These are phyloP conservation scores for Bruchidius siliquastri DNA, from an alignment of 2,888 invertebrate species.

Conservation along the genomic window DNA sequence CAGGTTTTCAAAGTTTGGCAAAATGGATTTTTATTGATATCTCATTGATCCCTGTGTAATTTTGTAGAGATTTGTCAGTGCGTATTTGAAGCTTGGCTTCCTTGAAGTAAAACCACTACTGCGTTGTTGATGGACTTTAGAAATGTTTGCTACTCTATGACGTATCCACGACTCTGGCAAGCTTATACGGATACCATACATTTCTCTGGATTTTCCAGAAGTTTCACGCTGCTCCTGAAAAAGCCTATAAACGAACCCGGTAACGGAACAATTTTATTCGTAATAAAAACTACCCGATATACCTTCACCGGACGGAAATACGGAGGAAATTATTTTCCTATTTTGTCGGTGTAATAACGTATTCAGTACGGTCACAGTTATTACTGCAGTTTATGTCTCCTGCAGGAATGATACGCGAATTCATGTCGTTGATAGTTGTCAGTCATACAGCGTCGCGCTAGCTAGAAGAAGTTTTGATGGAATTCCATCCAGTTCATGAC, in stretches of 20 bases:
- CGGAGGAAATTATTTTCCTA: constrained; percentile 22
- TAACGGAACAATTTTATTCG: background rate
- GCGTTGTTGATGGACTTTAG: too few species aligned
- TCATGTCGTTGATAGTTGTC: background rate
- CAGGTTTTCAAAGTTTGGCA: too few species aligned
- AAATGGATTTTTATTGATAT: too few species aligned
- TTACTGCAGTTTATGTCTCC: background rate
- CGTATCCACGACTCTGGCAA: too few species aligned
- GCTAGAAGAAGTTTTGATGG: background rate
- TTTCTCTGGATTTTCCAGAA: too few species aligned
- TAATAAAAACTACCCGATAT: background rate
- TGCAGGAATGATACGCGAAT: background rate
- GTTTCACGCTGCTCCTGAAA: too few species aligned
- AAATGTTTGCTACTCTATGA: too few species aligned
- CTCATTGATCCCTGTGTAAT: too few species aligned
- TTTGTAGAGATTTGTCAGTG: too few species aligned
- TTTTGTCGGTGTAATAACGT: constrained; percentile 21
- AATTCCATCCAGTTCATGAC: background rate
- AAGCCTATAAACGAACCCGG: background rate
- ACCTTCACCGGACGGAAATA: constrained; percentile 15
- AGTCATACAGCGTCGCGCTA: background rate
- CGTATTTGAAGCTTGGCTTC: too few species aligned
- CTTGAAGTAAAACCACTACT: too few species aligned
- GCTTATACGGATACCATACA: too few species aligned
- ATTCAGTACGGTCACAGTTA: constrained; percentile 21